Percentiles rank a stretch among this genome's conserved stretches.
Conservation (phyloP, 2,888 invertebrate genomes). For the Lasioglossum villosulum region DNA sequence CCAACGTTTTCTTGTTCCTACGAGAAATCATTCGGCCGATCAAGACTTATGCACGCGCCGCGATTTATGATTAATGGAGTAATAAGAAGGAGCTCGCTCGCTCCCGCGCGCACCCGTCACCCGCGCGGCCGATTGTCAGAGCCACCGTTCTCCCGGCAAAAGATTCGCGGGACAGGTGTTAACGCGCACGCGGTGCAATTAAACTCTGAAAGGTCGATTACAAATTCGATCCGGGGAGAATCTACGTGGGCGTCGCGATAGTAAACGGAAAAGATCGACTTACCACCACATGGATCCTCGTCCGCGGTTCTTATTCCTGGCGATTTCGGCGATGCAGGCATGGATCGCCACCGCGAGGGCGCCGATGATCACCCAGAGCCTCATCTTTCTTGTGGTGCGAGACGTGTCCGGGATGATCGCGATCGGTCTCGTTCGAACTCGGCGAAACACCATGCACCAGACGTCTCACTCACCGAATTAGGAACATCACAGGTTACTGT, state of each 20-base stretch:
- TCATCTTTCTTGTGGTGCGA: conserved; percentile 69
- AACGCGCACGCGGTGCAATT: conserved; percentile 47
- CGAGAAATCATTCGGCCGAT: conserved; percentile 56
- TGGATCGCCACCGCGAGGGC: conserved; percentile 86
- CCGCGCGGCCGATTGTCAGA: conserved; percentile 8
- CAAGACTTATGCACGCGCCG: conserved; percentile 31
- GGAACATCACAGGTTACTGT: conserved; percentile 60
- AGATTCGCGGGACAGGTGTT: conserved; percentile 62
- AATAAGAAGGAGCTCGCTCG: conserved; percentile 48
- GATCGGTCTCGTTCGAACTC: conserved; percentile 11
- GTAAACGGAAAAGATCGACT: conserved; percentile 80
- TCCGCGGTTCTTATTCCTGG: conserved; percentile 88
- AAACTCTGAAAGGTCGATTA: conserved; percentile 26
- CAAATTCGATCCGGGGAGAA: background rate
- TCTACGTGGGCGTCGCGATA: background rate
- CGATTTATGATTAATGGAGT: conserved; percentile 67
- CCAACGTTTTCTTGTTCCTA: conserved; percentile 47
- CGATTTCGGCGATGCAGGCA: conserved; percentile 82
- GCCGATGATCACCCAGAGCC: conserved; percentile 82
- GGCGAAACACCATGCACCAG: conserved; percentile 60
- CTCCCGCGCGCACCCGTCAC: conserved; percentile 29
- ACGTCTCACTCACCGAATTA: conserved; percentile 59
- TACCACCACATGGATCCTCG: conserved; percentile 97
- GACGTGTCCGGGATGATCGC: conserved; percentile 9
- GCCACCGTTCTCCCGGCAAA: conserved; percentile 41